Conservation (phyloP, 2,797 vertebrate species). For the Squalus acanthias region DNA sequence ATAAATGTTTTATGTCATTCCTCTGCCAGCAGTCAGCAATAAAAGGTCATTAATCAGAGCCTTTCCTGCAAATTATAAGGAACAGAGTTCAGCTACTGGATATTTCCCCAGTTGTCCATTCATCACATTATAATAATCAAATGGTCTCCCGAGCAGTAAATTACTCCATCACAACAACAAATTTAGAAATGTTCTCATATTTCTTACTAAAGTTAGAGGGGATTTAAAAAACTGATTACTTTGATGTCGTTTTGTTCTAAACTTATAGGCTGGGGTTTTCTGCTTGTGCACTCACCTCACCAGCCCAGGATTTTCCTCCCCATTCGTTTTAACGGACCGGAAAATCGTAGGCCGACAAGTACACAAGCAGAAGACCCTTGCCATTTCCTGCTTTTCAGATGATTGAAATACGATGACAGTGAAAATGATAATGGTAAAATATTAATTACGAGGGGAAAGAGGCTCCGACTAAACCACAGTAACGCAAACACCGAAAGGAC, state of each 20-base stretch:
- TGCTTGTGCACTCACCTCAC: not conserved
- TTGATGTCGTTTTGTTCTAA: not conserved
- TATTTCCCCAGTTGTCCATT: not conserved
- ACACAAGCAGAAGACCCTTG: not conserved
- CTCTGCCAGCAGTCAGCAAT: not conserved
- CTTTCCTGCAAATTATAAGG: no score
- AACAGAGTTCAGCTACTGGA: no score
- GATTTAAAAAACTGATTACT: not conserved
- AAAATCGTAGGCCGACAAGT: no score
- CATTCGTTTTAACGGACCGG: not conserved
- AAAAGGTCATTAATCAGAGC: not conserved
- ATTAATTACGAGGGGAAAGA: no score
- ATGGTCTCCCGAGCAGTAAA: no score
- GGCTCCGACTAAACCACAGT: not conserved
- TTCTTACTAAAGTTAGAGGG: not conserved
- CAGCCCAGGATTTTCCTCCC: not conserved
- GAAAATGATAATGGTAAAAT: no score
- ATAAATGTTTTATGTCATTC: not conserved
- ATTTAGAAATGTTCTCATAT: not conserved
- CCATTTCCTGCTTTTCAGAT: not conserved
- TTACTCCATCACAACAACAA: no score
- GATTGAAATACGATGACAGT: not conserved
- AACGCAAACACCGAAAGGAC: not conserved
- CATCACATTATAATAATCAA: not conserved
- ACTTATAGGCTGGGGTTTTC: not conserved